These are phyloP conservation scores for Didymodactylos carnosus DNA, from an alignment of 2,888 invertebrate genomes.

Conservation along the genomic window DNA sequence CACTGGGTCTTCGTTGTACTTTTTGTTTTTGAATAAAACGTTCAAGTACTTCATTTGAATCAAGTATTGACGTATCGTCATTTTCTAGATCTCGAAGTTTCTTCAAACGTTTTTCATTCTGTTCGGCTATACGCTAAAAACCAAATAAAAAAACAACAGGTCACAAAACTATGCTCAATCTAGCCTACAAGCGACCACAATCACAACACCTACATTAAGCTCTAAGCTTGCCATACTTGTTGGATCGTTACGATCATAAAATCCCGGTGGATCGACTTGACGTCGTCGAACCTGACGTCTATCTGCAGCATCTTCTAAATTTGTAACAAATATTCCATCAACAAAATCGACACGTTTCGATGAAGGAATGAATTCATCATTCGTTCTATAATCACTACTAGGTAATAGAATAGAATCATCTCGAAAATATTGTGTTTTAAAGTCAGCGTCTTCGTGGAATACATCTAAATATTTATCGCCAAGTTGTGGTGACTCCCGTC, in stretches of 20 bases:
- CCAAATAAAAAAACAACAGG: background rate
- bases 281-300: background rate
- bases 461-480: background rate
- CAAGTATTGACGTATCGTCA: background rate
- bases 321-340: background rate
- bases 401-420: constrained; percentile 3
- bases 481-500: background rate
- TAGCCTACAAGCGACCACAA: too few relatives aligned
- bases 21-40: background rate
- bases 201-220: background rate
- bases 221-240: background rate
- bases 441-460: background rate
- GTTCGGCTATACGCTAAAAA: background rate
- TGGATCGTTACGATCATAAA: background rate
- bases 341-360: background rate
- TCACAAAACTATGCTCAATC: too few relatives aligned
- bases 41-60: background rate
- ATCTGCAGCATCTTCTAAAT: background rate
- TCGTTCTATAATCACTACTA: background rate
- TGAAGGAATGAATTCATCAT: background rate
- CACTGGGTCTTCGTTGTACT: background rate
- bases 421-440: background rate
- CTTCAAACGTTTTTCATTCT: constrained; percentile 10
- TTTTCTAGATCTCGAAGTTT: constrained; percentile 11
- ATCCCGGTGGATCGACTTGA: background rate